These are phyloP conservation scores for Oncorhynchus clarkii DNA, from an alignment of 2,113 vertebrate species.

Conservation along the genomic window DNA sequence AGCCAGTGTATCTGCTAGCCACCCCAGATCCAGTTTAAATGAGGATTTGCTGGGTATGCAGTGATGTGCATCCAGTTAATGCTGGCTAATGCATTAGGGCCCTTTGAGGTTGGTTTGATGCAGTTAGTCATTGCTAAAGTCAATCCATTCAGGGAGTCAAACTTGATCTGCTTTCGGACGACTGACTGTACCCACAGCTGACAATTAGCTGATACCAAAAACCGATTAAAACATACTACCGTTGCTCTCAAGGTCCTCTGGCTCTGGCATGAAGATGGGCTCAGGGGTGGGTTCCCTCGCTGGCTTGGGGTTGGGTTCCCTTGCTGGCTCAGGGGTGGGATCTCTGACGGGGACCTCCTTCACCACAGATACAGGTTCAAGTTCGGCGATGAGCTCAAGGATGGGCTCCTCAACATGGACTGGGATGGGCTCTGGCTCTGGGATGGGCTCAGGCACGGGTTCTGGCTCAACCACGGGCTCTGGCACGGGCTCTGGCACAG, in stretches of 20 bases:
- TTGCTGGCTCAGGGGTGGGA: not conserved
- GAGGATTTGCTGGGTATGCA: not conserved
- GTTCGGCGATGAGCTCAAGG: slow-evolving; percentile 6
- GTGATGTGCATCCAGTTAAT: not conserved
- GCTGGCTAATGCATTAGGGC: not conserved
- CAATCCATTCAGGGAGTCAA: too few relatives aligned
- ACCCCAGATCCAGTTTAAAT: not conserved
- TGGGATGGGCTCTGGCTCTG: not conserved
- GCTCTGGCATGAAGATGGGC: not conserved
- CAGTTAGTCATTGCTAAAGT: too few relatives aligned
- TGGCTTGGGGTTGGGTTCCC: not conserved
- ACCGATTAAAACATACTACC: not conserved
- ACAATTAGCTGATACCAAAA: too few relatives aligned
- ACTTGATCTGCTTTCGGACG: too few relatives aligned
- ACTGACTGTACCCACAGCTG: too few relatives aligned
- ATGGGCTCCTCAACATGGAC: not conserved
- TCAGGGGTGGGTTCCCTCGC: not conserved
- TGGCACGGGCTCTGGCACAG: not conserved
- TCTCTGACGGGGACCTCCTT: not conserved
- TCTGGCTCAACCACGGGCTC: slow-evolving; percentile 1
- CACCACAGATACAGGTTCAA: not conserved
- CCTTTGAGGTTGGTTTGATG: not conserved
- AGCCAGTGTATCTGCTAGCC: not conserved
- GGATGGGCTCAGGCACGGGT: slow-evolving; percentile 4
- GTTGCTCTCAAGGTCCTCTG: not conserved